phyloP scores from a whole-genome alignment of 2,888 invertebrate genomes.

The Nomada ruficornis region DNA sequence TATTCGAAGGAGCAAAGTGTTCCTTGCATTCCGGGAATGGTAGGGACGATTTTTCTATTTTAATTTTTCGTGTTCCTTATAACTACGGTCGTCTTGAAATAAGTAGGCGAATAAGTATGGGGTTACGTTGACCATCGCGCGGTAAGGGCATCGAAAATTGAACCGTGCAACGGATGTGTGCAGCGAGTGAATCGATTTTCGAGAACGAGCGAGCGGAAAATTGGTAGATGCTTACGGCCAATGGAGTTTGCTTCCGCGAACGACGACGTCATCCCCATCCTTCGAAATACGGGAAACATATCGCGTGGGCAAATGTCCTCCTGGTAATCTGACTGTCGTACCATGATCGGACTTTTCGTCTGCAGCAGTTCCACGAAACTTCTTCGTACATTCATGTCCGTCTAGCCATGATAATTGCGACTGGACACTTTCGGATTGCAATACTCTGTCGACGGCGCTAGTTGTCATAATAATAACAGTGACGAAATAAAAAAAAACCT shows the following conservation, averaged over 20 bases:
- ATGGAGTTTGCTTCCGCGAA: conserved; percentile 43
- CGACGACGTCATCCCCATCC: conserved; percentile 27
- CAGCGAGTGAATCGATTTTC: conserved; percentile 44
- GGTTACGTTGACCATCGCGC: not conserved
- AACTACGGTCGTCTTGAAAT: no score
- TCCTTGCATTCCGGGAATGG: no score
- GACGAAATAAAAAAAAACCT: no score
- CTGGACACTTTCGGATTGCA: not conserved
- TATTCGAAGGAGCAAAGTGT: no score
- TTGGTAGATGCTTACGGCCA: conserved; percentile 56
- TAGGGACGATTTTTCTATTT: no score
- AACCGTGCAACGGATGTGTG: conserved; percentile 21
- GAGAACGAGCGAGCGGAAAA: conserved; percentile 53
- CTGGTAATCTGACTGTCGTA: conserved; percentile 17
- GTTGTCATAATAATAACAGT: not conserved
- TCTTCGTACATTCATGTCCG: conserved; percentile 20
- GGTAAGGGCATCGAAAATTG: conserved; percentile 26
- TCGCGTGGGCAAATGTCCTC: conserved; percentile 53
- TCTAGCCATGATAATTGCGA: conserved; percentile 3
- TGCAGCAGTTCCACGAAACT: conserved; percentile 26
- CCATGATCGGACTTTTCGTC: conserved; percentile 39
- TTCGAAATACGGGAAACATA: conserved; percentile 47
- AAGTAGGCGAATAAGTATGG: no score
- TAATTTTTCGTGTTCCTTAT: no score
- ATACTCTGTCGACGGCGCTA: not conserved